Conservation (phyloP, 2,888 invertebrate genomes). For the Andricus curvator region DNA sequence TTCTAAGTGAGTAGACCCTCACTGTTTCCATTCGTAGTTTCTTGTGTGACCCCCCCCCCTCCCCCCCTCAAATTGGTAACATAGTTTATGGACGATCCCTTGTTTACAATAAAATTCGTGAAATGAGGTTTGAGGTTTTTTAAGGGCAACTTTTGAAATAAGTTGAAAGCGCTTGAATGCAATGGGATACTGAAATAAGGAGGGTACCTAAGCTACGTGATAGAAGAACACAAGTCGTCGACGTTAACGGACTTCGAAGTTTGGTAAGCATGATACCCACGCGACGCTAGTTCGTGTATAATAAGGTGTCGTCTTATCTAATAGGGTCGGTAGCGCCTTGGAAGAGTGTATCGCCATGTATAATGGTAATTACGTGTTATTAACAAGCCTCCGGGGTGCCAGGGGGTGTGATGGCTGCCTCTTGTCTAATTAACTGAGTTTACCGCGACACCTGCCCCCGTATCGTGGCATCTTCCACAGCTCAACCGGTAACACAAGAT, state of each 20-base stretch:
- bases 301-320: conserved; percentile 79
- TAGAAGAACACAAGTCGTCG: conserved; percentile 59
- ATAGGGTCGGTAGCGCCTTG: conserved; percentile 74
- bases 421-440: conserved; percentile 79
- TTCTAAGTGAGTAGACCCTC: too few relatives aligned
- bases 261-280: conserved; percentile 64
- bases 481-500: conserved; percentile 77
- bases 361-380: conserved; percentile 79
- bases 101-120: background rate
- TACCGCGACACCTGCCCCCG: conserved; percentile 78
- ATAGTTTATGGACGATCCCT: too few relatives aligned
- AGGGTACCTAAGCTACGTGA: conserved; percentile 49
- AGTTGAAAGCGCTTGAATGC: conserved; percentile 44
- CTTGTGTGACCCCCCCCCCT: too few relatives aligned
- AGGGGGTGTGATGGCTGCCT: conserved; percentile 73
- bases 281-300: conserved; percentile 73
- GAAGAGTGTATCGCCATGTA: conserved; percentile 78
- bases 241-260: conserved; percentile 58
- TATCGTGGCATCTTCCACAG: conserved; percentile 75
- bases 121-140: background rate
- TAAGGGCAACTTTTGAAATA: background rate
- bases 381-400: conserved; percentile 76
- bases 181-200: conserved; percentile 54
- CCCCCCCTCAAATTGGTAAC: too few relatives aligned
- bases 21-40: too few relatives aligned